Evolutionary conservation across 2,888 invertebrate species (phyloP), one percentile per base, ranked within the genome.

Genomic region (Epirrhoe tristata): DNA sequence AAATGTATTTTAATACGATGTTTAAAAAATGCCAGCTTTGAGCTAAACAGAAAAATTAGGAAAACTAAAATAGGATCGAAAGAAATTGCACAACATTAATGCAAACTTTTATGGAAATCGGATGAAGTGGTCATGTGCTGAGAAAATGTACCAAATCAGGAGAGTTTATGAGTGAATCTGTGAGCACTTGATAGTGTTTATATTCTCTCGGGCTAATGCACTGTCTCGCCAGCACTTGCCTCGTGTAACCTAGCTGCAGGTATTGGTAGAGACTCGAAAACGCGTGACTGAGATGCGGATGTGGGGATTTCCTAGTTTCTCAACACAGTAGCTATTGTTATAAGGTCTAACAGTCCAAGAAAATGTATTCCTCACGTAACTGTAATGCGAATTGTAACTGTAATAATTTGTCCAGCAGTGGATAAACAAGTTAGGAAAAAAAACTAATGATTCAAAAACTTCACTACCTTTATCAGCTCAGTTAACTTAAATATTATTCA

Each of bases 251-350:
- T 43, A 12, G 12, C 39, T 14, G 48, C 48, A 14, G 16, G 48
- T 48, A 48, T 16, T 16, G 48, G 1, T 36, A 5, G 36, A 10
- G 14, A 48, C 14, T 48, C 16, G 58, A 63, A 63, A 52, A 68
- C 66, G 72, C 73, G 73, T 80, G 77, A 75, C 77, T 70, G 54
- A 59, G 46, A 64, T 65, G 17, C 77, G 82, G 82, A 82, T 76
- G 66, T 63, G 78, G 82, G 82, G 70, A 81, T 79, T 81, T 75
- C 81, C 82, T 50, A 16, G 39, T 69, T 58, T 54, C 7, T 48
- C 34, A 64, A 61, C 36, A 55, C 6, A 52, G 8, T 5, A 8
- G 14, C 50, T 52, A 61, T 58, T 66, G 60, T 66, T 57, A 3
- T 53, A n/a, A 50, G 31, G n/a, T 55, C 55, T 50, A 7, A 8